Evolutionary conservation across 1,140 invertebrate genomes (phyloP).

Genomic region (Akabosia matsudoensis): DNA sequence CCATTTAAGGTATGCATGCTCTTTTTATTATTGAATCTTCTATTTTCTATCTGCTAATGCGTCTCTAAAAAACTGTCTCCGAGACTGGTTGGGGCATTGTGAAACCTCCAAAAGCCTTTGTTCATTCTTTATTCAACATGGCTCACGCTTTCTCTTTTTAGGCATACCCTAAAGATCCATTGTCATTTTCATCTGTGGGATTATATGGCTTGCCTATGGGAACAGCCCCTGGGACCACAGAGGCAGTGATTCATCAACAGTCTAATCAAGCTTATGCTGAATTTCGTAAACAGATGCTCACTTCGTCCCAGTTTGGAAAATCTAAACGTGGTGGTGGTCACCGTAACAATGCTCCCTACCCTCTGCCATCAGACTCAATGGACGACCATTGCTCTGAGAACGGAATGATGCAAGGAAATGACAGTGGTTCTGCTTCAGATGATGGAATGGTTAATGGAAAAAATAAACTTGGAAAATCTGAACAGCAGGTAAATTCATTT

Average conservation of each 20-base stretch:
- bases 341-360: constrained; percentile 18
- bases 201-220: constrained; percentile 48
- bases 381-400: neutral
- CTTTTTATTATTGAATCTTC: constrained; percentile 1
- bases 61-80: too few species aligned
- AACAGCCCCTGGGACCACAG: constrained; percentile 49
- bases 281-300: constrained; percentile 64
- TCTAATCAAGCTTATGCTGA: constrained; percentile 57
- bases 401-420: constrained; percentile 25
- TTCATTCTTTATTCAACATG: neutral
- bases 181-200: constrained; percentile 57
- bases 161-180: constrained; percentile 66
- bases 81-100: neutral
- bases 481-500: constrained; percentile 42
- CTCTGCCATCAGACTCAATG: neutral
- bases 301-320: constrained; percentile 59
- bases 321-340: constrained; percentile 51
- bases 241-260: constrained; percentile 46
- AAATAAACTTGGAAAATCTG: constrained; percentile 35
- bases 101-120: neutral
- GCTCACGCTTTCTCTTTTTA: constrained; percentile 51
- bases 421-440: constrained; percentile 40
- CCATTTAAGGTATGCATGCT: constrained; percentile 43
- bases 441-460: constrained; percentile 26
- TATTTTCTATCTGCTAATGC: neutral